These are phyloP conservation scores for Eulithis testata DNA, from an alignment of 2,888 invertebrate genomes.

Conservation along the genomic window DNA sequence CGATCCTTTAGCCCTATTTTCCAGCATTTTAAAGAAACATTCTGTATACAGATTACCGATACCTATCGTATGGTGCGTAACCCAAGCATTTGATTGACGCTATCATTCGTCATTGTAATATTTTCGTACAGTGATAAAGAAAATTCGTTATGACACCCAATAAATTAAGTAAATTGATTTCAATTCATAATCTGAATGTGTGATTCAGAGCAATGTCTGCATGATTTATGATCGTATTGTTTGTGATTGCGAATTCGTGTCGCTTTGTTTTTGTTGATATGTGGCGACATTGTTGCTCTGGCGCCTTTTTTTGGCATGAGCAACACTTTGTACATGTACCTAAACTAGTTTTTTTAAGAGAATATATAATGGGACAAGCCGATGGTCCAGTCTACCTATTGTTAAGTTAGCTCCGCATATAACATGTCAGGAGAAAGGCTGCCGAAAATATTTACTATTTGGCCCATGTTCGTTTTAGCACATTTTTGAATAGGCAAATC, in stretches of 20 bases:
- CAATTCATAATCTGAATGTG: slow-evolving; percentile 33
- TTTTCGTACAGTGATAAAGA: slow-evolving; percentile 65
- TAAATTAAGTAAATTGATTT: slow-evolving; percentile 64
- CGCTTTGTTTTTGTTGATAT: not conserved
- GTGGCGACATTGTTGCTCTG: not conserved
- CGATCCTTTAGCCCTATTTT: too few species aligned
- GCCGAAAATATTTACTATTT: too few species aligned
- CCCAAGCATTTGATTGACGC: slow-evolving; percentile 51
- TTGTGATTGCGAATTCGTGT: not conserved
- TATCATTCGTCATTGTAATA: slow-evolving; percentile 74
- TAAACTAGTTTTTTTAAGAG: too few species aligned
- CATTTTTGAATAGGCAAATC: too few species aligned
- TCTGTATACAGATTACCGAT: slow-evolving; percentile 7
- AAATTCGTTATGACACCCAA: slow-evolving; percentile 70
- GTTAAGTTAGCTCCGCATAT: too few species aligned
- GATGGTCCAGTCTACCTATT: too few species aligned
- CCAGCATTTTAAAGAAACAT: not conserved
- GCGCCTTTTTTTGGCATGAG: not conserved
- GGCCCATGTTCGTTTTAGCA: too few species aligned
- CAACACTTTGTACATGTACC: too few species aligned
- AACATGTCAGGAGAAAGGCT: too few species aligned
- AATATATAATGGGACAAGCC: too few species aligned
- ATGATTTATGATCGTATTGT: slow-evolving; percentile 14
- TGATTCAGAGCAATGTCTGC: slow-evolving; percentile 19
- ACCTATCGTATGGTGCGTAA: slow-evolving; percentile 45